Evolutionary conservation across 2,888 invertebrate genomes (phyloP).

Genomic region (Sycophila texana): DNA sequence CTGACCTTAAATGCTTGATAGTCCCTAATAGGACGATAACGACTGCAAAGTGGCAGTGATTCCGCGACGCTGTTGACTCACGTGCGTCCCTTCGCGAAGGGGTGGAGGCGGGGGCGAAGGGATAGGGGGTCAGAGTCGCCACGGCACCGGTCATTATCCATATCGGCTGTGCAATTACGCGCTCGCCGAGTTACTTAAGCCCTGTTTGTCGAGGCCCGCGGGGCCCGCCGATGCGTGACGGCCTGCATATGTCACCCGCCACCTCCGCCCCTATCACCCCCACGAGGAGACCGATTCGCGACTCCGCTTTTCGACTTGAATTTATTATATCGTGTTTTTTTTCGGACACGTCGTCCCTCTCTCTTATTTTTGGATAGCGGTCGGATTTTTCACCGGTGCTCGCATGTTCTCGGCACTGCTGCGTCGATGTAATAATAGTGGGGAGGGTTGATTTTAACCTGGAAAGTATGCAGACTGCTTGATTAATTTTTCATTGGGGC

Average conservation of each 20-base stretch:
- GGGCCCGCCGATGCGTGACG: constrained; percentile 46
- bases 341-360: too few species aligned
- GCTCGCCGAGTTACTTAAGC: constrained; percentile 66
- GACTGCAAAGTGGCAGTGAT: constrained; percentile 52
- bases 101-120: background rate
- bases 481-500: too few species aligned
- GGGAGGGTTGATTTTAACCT: too few species aligned
- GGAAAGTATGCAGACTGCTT: too few species aligned
- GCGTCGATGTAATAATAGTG: too few species aligned
- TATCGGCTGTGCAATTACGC: constrained; percentile 64
- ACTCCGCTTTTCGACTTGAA: constrained; percentile 47
- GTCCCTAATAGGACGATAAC: constrained; percentile 45
- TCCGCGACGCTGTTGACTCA: constrained; percentile 54
- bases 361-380: constrained; percentile 20
- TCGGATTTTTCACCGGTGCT: too few species aligned
- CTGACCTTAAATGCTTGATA: constrained; percentile 33
- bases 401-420: too few species aligned
- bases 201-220: constrained; percentile 61
- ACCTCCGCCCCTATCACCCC: constrained; percentile 9
- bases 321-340: constrained; percentile 24
- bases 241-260: constrained; percentile 48
- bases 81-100: constrained; percentile 27
- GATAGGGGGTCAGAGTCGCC: background rate
- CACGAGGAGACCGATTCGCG: constrained; percentile 35
- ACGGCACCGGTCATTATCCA: constrained; percentile 51